Percentiles rank a stretch among this genome's conserved stretches.
Conservation (phyloP, 2,888 invertebrate species). For the Brachycybe producta region DNA sequence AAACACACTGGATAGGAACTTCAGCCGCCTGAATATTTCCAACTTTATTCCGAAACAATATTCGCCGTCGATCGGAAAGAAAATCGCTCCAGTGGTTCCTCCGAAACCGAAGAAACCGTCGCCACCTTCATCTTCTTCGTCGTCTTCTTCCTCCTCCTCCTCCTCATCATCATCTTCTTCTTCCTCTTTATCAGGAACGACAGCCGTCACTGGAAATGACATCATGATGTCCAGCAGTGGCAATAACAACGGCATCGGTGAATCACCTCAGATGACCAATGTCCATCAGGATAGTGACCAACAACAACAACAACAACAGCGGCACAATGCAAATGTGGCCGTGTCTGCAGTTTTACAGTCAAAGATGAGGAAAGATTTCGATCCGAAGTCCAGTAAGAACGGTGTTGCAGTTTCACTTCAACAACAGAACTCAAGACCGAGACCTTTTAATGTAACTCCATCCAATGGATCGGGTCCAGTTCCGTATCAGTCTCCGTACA, state of each 20-base stretch:
- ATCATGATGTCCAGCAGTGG: too few relatives aligned
- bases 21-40: constrained; percentile 16
- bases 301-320: background rate
- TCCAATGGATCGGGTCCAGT: constrained; percentile 6
- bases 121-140: background rate
- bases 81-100: constrained; percentile 21
- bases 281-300: too few relatives aligned
- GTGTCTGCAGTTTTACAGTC: too few relatives aligned
- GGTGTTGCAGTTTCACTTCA: too few relatives aligned
- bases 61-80: constrained; percentile 20
- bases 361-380: too few relatives aligned
- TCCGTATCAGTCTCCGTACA: background rate
- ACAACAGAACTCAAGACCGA: too few relatives aligned
- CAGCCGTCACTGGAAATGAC: too few relatives aligned
- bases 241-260: background rate
- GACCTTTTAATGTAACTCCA: too few relatives aligned
- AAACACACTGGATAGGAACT: constrained; percentile 14
- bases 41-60: constrained; percentile 20
- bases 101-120: constrained; percentile 19
- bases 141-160: too few relatives aligned
- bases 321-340: too few relatives aligned
- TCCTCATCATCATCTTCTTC: too few relatives aligned
- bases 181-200: too few relatives aligned
- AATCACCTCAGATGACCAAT: background rate
- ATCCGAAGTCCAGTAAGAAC: constrained; percentile 3